Evolutionary conservation across 2,113 vertebrate species (phyloP).

Genomic region (Motacilla tschutschensis): DNA sequence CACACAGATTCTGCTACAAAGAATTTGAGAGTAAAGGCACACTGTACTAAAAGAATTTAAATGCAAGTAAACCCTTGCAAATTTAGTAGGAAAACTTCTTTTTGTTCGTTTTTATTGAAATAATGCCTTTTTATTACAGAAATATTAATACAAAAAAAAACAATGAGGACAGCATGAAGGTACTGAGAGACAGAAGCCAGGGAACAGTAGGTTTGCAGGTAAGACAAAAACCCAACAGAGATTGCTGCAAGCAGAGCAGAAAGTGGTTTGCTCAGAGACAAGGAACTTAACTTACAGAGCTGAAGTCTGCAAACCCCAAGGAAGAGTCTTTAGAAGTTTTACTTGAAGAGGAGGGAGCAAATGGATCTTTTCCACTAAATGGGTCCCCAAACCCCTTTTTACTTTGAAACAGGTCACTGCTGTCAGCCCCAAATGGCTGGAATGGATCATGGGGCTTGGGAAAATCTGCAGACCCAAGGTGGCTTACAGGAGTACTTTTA

Average conservation of each 20-base stretch:
- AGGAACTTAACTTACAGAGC: conserved; percentile 93
- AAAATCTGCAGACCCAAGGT: conserved; percentile 80
- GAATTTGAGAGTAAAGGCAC: conserved; percentile 22
- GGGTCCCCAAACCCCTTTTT: conserved; percentile 92
- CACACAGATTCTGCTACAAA: not conserved
- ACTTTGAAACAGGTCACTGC: conserved; percentile 89
- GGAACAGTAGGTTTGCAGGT: conserved; percentile 35
- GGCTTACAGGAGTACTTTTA: conserved; percentile 92
- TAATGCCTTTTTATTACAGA: conserved; percentile 69
- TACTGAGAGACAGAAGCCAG: conserved; percentile 38
- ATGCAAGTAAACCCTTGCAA: conserved; percentile 48
- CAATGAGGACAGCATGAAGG: conserved; percentile 49
- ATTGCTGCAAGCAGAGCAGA: conserved; percentile 65
- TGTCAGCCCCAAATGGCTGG: conserved; percentile 88
- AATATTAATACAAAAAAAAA: conserved; percentile 56
- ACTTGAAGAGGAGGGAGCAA: conserved; percentile 89
- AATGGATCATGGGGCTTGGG: conserved; percentile 90
- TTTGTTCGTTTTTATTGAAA: conserved; percentile 68
- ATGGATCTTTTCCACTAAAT: conserved; percentile 97
- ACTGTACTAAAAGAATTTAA: conserved; percentile 29
- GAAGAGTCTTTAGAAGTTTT: conserved; percentile 87
- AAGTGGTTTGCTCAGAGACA: conserved; percentile 69
- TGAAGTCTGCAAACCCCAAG: conserved; percentile 89
- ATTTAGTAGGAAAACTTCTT: conserved; percentile 41
- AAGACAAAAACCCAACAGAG: conserved; percentile 46